phyloP scores from a whole-genome alignment of 2,113 vertebrate species.

The Rhodinocichla rosea region DNA sequence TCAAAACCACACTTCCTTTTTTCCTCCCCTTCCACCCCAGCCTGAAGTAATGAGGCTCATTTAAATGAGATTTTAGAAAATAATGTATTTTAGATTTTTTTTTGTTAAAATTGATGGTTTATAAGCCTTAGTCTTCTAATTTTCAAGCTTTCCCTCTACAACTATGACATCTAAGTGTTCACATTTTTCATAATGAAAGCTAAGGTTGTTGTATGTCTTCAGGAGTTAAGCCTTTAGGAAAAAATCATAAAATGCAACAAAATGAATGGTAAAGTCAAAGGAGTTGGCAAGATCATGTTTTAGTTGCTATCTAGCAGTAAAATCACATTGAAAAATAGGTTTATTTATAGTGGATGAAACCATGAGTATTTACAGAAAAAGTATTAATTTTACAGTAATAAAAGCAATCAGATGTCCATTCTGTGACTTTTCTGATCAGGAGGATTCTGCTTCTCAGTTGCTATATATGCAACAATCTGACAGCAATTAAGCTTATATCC shows the following conservation, averaged over 20 bases:
- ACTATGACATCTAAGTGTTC: neutral
- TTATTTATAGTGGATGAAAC: neutral
- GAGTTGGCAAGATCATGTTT: neutral
- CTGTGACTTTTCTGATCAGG: neutral
- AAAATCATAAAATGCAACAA: neutral
- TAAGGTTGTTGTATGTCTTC: neutral
- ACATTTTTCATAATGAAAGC: neutral
- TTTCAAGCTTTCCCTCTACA: neutral
- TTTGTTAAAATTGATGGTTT: neutral
- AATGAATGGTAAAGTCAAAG: neutral
- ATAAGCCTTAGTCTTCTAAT: neutral
- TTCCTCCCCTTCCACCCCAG: neutral
- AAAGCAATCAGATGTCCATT: neutral
- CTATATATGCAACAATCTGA: neutral
- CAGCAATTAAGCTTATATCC: neutral
- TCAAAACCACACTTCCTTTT: neutral
- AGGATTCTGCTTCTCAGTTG: neutral
- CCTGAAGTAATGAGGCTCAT: neutral
- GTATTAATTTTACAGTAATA: neutral
- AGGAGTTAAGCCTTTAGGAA: neutral
- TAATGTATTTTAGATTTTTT: neutral
- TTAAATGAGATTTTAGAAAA: neutral
- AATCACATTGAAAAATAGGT: neutral
- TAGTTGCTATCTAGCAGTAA: neutral
- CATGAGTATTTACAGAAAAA: neutral